Evolutionary conservation across 2,888 invertebrate species (phyloP).

Genomic region (Polydrusus tereticollis): DNA sequence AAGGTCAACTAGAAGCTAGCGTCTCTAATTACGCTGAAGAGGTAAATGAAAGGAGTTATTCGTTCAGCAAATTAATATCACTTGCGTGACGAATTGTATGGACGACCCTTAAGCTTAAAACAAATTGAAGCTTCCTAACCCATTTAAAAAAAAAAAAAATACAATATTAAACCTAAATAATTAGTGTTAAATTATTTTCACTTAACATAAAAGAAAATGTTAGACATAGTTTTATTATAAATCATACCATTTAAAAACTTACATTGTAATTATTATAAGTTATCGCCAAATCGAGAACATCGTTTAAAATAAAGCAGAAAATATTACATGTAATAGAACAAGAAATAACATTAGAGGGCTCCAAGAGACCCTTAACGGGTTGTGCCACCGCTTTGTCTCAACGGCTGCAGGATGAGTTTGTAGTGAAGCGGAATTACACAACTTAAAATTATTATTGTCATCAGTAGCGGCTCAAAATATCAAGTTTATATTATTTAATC

Average conservation of each 20-base stretch:
- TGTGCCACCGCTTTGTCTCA: constrained; percentile 37
- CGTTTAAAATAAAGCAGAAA: constrained; percentile 28
- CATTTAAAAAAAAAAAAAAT: no score
- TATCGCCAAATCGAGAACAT: constrained; percentile 7
- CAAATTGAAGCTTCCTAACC: no score
- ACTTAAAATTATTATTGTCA: constrained; percentile 28
- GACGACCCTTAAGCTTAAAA: no score
- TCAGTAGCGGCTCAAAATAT: constrained; percentile 12
- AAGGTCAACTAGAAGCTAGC: no score
- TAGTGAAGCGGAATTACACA: constrained; percentile 37
- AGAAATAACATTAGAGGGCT: constrained; percentile 43
- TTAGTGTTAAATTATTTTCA: no score
- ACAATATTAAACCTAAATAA: no score
- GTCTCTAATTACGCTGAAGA: no score
- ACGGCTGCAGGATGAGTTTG: constrained; percentile 24
- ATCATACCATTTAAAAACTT: background rate
- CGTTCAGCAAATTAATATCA: no score
- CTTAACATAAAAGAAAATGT: no score
- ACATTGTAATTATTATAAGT: constrained; percentile 9
- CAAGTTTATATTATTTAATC: background rate
- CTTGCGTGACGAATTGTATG: no score
- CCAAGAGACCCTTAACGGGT: constrained; percentile 39
- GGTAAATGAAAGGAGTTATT: no score
- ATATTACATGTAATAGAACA: constrained; percentile 41
- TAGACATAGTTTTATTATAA: background rate